phyloP scores from a whole-genome alignment of 2,888 invertebrate genomes.

The Drosophila fulvimacula region DNA sequence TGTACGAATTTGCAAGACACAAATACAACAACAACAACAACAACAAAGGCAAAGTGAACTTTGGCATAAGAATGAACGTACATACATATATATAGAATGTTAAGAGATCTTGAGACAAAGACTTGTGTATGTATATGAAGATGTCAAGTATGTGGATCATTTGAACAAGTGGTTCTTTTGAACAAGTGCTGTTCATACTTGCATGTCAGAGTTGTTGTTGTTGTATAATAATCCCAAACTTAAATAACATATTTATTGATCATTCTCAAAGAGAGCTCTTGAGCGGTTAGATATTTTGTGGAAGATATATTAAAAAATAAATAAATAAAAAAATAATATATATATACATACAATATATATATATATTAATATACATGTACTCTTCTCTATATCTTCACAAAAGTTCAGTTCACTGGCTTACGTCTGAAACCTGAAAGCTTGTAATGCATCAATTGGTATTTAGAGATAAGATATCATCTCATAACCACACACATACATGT shows the following conservation, averaged over 20 bases:
- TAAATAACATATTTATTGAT: constrained; percentile 34
- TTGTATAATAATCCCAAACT: constrained; percentile 25
- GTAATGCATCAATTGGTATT: background rate
- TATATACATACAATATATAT: no score
- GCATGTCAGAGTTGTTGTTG: constrained; percentile 1
- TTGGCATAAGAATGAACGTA: constrained; percentile 38
- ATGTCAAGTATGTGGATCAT: constrained; percentile 27
- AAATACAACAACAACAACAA: constrained; percentile 27
- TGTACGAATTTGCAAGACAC: constrained; percentile 49
- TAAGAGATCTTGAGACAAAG: constrained; percentile 35
- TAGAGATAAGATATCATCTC: constrained; percentile 2
- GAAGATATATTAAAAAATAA: background rate
- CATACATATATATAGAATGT: constrained; percentile 3
- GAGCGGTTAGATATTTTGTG: constrained; percentile 2
- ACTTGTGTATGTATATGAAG: constrained; percentile 2
- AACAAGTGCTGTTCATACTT: constrained; percentile 21
- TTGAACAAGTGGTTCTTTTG: constrained; percentile 21
- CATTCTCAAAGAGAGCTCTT: constrained; percentile 19
- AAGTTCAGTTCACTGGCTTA: background rate
- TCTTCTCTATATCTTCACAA: background rate
- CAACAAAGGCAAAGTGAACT: constrained; percentile 49
- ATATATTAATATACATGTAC: no score
- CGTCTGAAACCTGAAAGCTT: background rate
- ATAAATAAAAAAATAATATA: no score
- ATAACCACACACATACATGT: background rate